A percentile compares a stretch with the other conserved stretches of the same genome.
These are phyloP conservation scores for Euschistus heros DNA, from an alignment of 1,140 invertebrate species.

Conservation along the genomic window DNA sequence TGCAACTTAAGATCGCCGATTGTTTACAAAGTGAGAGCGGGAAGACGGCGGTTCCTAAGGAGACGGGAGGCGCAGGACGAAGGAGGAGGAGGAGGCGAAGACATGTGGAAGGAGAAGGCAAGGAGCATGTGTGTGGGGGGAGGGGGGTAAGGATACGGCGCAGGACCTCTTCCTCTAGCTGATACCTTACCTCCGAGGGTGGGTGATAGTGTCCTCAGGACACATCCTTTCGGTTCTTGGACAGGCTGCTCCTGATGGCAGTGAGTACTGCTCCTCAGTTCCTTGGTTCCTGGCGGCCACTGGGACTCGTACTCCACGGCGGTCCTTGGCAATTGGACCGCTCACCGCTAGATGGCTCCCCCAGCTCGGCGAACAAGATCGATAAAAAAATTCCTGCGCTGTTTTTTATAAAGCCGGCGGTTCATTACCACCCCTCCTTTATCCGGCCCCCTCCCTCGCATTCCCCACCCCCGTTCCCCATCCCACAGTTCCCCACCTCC, in stretches of 20 bases:
- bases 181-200: too few species aligned
- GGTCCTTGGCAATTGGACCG: conserved; percentile 2
- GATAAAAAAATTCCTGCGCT: conserved; percentile 33
- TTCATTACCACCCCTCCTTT: conserved; percentile 27
- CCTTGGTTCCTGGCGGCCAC: neutral
- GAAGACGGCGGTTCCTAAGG: neutral
- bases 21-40: neutral
- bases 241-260: too few species aligned
- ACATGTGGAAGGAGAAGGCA: neutral
- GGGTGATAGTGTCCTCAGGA: too few species aligned
- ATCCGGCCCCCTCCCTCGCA: neutral
- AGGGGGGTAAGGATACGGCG: too few species aligned
- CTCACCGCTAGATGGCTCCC: conserved; percentile 8
- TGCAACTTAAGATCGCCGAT: too few species aligned
- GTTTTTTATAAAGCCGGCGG: conserved; percentile 31
- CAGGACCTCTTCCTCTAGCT: too few species aligned
- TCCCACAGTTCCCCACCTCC: conserved; percentile 6
- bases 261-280: too few species aligned
- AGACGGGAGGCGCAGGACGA: conserved; percentile 2
- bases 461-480: neutral
- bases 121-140: neutral
- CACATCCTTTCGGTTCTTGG: too few species aligned
- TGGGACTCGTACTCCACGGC: neutral
- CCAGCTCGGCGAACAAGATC: conserved; percentile 29
- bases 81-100: conserved; percentile 2